Evolutionary conservation across 2,888 invertebrate genomes (phyloP), one percentile per base, ranked within the genome.

Genomic region (Leptinotarsa peninsularis): DNA sequence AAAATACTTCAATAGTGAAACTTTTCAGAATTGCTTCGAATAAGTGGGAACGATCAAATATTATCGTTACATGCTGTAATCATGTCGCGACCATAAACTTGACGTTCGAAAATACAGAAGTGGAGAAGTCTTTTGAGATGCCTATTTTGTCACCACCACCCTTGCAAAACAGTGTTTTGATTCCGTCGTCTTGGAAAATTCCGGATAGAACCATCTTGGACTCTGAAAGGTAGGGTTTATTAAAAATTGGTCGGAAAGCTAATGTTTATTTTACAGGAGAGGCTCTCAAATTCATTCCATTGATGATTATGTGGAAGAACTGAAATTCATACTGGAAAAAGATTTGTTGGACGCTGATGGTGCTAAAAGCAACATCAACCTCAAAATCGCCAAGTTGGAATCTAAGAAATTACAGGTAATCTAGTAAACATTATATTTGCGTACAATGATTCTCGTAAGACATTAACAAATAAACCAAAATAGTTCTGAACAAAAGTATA

Each of bases 11-110:
- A 10, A 27, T 17, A 14, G 1, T 18, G 43, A 49, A 49, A 5
- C 13, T 50, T 80, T 81, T 74, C 70, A 83, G 82, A 10, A 60
- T 18, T 18, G 27, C 27, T n/a, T 27, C 56, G 0, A 77, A 82
- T 72, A 72, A 76, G 71, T 89, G 89, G 88, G 85, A 87, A 77
- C 80, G 89, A 18, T 86, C 87, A 4, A 88, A 89, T 73, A 80
- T 92, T 10, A 80, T 92, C 23, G 82, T 92, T 5, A 88, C 90
- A 0, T 91, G 91, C 84, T 91, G 92, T 77, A 91, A 91, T 83
- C 89, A 89, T 83, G 87, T 91, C 33, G 90, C 90, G 74, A 85
- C 85, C 14, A 78, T 91, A n/a, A 81, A 83, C 5, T 82, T 90
- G 56, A 77, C 76, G 71, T 86, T 84, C 78, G 70, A 81, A 15